Evolutionary conservation across 2,113 vertebrate species (phyloP), one percentile per base, ranked within the genome.

Genomic region (Heterotis niloticus): DNA sequence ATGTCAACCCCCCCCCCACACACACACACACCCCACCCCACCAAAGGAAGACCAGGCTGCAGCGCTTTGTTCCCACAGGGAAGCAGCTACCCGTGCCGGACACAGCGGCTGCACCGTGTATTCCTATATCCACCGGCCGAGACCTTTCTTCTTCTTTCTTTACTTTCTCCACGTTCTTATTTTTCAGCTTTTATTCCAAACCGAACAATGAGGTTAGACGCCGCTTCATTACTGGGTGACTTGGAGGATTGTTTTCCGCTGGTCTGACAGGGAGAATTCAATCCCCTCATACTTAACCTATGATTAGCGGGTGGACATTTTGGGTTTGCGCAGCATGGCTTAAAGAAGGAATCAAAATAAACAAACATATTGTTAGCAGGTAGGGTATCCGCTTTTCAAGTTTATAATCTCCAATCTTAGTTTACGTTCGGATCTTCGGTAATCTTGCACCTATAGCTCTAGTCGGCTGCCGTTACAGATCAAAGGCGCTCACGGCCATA

Each of bases 61-160:
- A 89, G 56, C 84, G 88, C 88, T 89, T 88, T 90, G 90, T 91
- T 91, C 88, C 83, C 34, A 14, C 10, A 24, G 52, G 71, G 59
- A 23, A 14, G 52, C 51, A 73, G 72, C 52, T 10, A 23, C n/a
- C 52, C 18, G n/a, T 24, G 66, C 26, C 23, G 24, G 77, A 71
- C 77, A 29, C 51, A 57, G 17, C 52, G 34, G 24, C 67, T 67
- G 23, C 11, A 70, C 7, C 29, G 7, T 44, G 7, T 44, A 4
- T 44, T 44, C 34, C 7, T 4, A 44, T 44, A 44, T 44, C 34
- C 34, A 44, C 34, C 7, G 34, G 18, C 67, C 1, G 54, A 70
- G 77, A 78, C 56, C 59, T 66, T 23, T 26, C 60, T 28, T 11
- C 52, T 57, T 52, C 56, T 20, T 23, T 69, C 24, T 23, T 62